These are phyloP conservation scores for Selene dorsalis DNA, from an alignment of 2,797 vertebrate species.

Conservation along the genomic window DNA sequence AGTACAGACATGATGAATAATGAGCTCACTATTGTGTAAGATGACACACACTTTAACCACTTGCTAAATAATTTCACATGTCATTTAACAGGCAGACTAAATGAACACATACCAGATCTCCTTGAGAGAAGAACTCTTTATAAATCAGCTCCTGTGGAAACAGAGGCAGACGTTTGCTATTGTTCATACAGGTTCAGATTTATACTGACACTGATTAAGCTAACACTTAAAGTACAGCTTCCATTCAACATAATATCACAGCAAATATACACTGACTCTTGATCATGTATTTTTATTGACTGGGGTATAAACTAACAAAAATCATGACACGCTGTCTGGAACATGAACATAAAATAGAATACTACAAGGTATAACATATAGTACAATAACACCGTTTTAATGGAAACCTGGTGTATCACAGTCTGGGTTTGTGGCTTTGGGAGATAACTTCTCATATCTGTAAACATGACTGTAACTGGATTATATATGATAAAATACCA, in stretches of 20 bases:
- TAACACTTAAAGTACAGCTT: not conserved
- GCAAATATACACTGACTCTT: not conserved
- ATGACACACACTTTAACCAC: constrained; percentile 32
- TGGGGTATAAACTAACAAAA: not conserved
- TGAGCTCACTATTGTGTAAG: constrained; percentile 29
- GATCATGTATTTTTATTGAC: not conserved
- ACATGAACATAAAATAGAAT: not conserved
- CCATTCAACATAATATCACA: constrained; percentile 1
- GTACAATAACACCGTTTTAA: not conserved
- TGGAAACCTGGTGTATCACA: not conserved
- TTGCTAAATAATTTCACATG: constrained; percentile 38
- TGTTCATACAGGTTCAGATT: constrained; percentile 15
- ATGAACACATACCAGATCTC: constrained; percentile 93
- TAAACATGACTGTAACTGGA: constrained; percentile 7
- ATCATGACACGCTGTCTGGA: not conserved
- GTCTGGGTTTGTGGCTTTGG: not conserved
- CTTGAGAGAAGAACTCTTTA: constrained; percentile 99
- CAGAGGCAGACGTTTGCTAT: constrained; percentile 39
- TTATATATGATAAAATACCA: constrained; percentile 3
- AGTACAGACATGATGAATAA: constrained; percentile 32
- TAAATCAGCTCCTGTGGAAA: constrained; percentile 95
- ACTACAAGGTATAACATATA: not conserved
- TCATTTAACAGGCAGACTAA: constrained; percentile 15
- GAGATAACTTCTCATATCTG: constrained; percentile 1
- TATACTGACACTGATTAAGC: not conserved